phyloP scores from a whole-genome alignment of 2,888 invertebrate species.

The Euplexia lucipara region DNA sequence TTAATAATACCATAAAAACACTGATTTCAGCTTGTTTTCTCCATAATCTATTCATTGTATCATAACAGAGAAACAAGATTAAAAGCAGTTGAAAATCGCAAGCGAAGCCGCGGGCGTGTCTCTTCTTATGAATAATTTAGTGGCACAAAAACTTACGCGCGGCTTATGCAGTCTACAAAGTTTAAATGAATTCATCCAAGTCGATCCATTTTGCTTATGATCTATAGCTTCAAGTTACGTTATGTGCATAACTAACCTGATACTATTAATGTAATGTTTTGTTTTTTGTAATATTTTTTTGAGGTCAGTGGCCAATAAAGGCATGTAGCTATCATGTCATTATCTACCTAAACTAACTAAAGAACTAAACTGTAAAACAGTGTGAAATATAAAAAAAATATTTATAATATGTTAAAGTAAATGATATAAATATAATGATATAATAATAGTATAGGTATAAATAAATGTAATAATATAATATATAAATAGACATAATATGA shows the following conservation, averaged over 20 bases:
- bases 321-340: too few relatives aligned
- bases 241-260: conserved; percentile 31
- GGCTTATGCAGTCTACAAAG: conserved; percentile 71
- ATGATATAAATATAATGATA: too few relatives aligned
- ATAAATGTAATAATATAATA: too few relatives aligned
- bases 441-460: too few relatives aligned
- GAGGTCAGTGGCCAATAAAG: background rate
- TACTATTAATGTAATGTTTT: conserved; percentile 33
- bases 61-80: conserved; percentile 57
- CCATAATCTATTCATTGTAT: conserved; percentile 29
- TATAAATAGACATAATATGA: too few relatives aligned
- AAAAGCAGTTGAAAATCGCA: conserved; percentile 58
- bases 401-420: too few relatives aligned
- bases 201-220: conserved; percentile 69
- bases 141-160: conserved; percentile 68
- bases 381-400: too few relatives aligned
- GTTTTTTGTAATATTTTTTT: conserved; percentile 8
- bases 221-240: conserved; percentile 62
- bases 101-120: conserved; percentile 59
- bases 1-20: background rate
- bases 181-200: conserved; percentile 75
- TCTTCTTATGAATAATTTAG: conserved; percentile 73
- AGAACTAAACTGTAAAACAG: too few relatives aligned
- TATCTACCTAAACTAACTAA: too few relatives aligned
- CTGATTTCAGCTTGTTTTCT: background rate